phyloP scores from a whole-genome alignment of 2,888 invertebrate genomes.

The Trichacis sp. region DNA sequence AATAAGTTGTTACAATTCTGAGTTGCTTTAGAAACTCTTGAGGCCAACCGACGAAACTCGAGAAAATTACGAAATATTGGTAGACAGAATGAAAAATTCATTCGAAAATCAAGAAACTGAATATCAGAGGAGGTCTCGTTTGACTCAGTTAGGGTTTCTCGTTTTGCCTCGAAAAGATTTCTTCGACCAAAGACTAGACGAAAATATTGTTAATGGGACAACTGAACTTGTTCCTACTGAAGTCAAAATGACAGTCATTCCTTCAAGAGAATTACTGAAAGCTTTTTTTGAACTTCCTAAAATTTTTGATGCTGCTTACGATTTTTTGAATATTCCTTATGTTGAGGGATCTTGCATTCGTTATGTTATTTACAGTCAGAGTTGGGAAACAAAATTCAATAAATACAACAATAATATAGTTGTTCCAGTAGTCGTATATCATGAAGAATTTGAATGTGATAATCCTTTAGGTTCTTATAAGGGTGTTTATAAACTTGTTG shows the following conservation, averaged over 20 bases:
- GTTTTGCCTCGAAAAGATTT: conserved; percentile 18
- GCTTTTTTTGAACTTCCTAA: conserved; percentile 16
- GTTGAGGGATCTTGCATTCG: neutral
- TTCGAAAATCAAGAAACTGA: conserved; percentile 8
- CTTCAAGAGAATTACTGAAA: conserved; percentile 19
- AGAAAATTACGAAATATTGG: no score
- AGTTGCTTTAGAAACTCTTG: no score
- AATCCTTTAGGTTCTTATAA: conserved; percentile 20
- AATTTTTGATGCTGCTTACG: neutral
- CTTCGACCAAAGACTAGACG: conserved; percentile 23
- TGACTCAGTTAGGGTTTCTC: neutral
- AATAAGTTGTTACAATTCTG: no score
- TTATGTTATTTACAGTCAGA: conserved; percentile 5
- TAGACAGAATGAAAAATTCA: neutral
- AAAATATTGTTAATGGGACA: conserved; percentile 12
- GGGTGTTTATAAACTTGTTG: conserved; percentile 14
- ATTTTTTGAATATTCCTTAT: no score
- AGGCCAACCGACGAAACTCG: no score
- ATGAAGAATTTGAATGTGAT: conserved; percentile 6
- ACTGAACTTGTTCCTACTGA: conserved; percentile 12
- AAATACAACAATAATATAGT: conserved; percentile 3
- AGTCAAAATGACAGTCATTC: conserved; percentile 19
- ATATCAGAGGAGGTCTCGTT: neutral
- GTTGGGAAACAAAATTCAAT: conserved; percentile 1
- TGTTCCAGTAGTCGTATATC: conserved; percentile 7